Conservation (phyloP, 1,140 invertebrate species). For the Goniozus legneri region DNA sequence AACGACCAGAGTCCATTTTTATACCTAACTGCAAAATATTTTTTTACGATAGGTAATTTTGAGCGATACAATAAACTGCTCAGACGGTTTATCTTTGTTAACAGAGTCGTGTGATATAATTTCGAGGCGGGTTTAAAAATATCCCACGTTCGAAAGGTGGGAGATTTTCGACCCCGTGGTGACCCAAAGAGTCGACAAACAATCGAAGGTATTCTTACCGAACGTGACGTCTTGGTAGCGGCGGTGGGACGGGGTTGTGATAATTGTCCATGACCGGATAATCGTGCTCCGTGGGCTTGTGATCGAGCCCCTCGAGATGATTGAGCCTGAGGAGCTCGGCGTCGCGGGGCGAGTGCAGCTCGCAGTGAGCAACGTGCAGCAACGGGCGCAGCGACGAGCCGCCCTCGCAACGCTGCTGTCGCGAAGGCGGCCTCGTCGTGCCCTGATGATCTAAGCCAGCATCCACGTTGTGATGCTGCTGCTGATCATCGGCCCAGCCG, state of each 20-base stretch:
- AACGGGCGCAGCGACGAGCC: constrained; percentile 48
- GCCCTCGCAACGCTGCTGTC: constrained; percentile 45
- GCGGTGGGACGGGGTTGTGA: constrained; percentile 49
- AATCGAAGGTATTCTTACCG: constrained; percentile 47
- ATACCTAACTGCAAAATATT: too few relatives aligned
- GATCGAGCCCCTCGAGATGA: constrained; percentile 44
- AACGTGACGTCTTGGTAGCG: constrained; percentile 46
- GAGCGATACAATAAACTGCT: too few relatives aligned
- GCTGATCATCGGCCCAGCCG: constrained; percentile 50
- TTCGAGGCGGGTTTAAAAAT: too few relatives aligned
- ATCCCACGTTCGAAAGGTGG: too few relatives aligned
- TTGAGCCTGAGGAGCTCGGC: constrained; percentile 48
- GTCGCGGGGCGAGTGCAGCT: constrained; percentile 50
- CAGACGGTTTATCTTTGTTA: too few relatives aligned
- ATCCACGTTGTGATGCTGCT: constrained; percentile 36
- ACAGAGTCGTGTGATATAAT: too few relatives aligned
- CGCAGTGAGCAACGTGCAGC: constrained; percentile 51
- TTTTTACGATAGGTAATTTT: too few relatives aligned
- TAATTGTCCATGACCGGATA: constrained; percentile 54
- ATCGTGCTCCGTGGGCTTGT: constrained; percentile 42
- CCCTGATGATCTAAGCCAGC: constrained; percentile 39
- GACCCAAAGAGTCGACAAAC: too few relatives aligned
- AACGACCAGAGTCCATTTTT: too few relatives aligned
- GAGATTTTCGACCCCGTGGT: too few relatives aligned
- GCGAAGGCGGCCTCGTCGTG: constrained; percentile 39